Evolutionary conservation across 2,113 vertebrate species (phyloP).

Genomic region (Tupaia chinensis): DNA sequence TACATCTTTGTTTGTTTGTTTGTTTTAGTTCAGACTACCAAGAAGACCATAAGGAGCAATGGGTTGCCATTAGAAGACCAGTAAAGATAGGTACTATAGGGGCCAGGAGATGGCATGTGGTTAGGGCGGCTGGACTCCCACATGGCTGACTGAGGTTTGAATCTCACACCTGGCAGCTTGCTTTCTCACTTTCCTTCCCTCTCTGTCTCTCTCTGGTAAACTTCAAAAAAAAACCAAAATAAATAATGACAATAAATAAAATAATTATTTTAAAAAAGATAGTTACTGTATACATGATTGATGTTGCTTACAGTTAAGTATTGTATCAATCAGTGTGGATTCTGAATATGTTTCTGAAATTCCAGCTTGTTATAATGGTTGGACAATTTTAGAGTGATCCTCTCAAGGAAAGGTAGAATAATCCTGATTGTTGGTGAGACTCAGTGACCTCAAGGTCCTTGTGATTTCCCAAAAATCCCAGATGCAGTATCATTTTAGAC

Average conservation of each 20-base stretch:
- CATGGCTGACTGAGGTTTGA: no score
- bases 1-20: background rate
- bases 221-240: no score
- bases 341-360: slow-evolving; percentile 19
- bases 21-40: background rate
- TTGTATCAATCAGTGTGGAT: background rate
- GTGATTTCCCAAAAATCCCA: background rate
- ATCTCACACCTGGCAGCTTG: no score
- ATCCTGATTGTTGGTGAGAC: background rate
- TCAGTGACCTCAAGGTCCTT: background rate
- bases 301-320: background rate
- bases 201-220: no score
- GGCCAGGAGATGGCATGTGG: no score
- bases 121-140: no score
- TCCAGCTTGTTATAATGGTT: background rate
- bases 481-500: background rate
- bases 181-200: no score
- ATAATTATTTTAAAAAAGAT: background rate
- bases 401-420: slow-evolving; percentile 50
- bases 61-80: background rate
- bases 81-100: background rate
- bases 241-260: no score
- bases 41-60: background rate
- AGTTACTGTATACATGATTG: background rate
- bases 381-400: background rate